Base-by-base conservation (phyloP, 2,888 invertebrate species). In the Eulithis testata region DNA sequence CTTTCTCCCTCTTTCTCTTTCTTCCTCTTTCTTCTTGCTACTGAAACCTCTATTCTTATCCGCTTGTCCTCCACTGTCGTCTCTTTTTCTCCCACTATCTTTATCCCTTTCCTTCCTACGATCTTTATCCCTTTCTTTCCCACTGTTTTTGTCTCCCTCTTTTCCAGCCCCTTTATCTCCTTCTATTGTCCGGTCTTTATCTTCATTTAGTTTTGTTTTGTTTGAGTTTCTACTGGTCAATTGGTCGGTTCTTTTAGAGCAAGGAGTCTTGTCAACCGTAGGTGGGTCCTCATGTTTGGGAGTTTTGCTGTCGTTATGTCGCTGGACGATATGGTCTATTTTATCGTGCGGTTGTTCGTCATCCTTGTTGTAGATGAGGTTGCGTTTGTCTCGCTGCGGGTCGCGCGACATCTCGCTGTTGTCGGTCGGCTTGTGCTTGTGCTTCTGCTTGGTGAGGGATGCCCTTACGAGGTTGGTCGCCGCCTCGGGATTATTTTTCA, bases 301-400 rank as follows among this genome's bases (percentile, higher is more conserved):
- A 9, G 58, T 40, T 11, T 31, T 63, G 8, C 21, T 54, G 31
- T 60, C 64, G 9, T 45, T 55, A 50, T 61, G 65, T n/a, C 61
- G 47, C 12, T 61, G 61, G 0, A 61, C 5, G 8, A 59, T 11
- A 11, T 27, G 54, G 62, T 66, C 58, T 61, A 54, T 89, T 77
- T 89, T 91, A 14, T 82, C 85, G 70, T 93, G 78, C 1, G 87
- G 86, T 14, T 31, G 54, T 11, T 73, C 71, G 55, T 94, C 93
- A 5, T 94, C 94, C 4, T 89, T 83, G 0, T 86, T 84, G 74
- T 94, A 95, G 45, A 94, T 70, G 1, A 95, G 80, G n/a, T 76
- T 77, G 58, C 89, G 82, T 12, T 94, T 84, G 68, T 91, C 88
- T 43, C 86, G 21, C 21, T 21, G 21, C 21, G 21, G 21, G 21